Evolutionary conservation across 1,140 invertebrate genomes (phyloP).

Genomic region (Drosophila micromelanica): DNA sequence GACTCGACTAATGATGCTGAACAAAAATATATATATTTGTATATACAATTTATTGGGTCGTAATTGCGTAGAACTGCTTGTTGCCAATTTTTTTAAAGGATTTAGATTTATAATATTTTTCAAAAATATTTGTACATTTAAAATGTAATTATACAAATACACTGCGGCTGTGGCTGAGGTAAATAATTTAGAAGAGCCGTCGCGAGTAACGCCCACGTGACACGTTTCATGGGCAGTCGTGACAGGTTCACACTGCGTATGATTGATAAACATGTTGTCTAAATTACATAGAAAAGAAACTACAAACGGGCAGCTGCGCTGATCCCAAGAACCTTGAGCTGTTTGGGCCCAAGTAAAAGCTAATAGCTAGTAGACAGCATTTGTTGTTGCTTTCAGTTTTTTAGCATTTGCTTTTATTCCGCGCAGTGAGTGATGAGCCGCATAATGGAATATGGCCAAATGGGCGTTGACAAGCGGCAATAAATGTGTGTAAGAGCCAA

Average conservation of each 20-base stretch:
- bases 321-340: constrained; percentile 66
- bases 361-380: constrained; percentile 31
- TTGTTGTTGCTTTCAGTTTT: constrained; percentile 25
- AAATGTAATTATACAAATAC: background rate
- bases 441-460: constrained; percentile 77
- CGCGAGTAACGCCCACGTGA: constrained; percentile 57
- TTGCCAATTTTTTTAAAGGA: no score
- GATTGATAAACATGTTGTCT: constrained; percentile 73
- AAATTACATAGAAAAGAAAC: constrained; percentile 47
- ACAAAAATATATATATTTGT: no score
- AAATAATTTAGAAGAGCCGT: constrained; percentile 12
- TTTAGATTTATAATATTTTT: no score
- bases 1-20: no score
- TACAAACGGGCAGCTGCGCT: constrained; percentile 52
- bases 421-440: constrained; percentile 64
- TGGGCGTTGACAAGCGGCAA: constrained; percentile 66
- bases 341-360: constrained; percentile 49
- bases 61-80: no score
- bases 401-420: constrained; percentile 28
- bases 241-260: constrained; percentile 70
- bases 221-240: constrained; percentile 52
- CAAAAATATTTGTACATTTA: background rate
- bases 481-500: constrained; percentile 14
- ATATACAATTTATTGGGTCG: no score
- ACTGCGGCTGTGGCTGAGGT: background rate